Percentiles rank a stretch among this genome's conserved stretches.
These are phyloP conservation scores for Okamejei kenojei DNA, from an alignment of 2,797 vertebrate genomes.

Conservation along the genomic window DNA sequence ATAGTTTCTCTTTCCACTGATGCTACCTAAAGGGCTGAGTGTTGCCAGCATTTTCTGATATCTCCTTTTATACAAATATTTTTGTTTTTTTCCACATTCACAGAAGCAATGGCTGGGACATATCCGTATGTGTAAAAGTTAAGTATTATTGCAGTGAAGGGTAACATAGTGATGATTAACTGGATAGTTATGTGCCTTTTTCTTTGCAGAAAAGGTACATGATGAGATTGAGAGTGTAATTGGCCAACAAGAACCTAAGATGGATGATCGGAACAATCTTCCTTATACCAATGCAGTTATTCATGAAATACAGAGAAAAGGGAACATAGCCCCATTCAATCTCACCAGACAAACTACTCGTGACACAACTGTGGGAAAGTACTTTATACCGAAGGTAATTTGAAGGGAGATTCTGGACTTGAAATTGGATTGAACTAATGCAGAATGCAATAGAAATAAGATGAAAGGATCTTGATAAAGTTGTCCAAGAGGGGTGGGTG, in stretches of 20 bases:
- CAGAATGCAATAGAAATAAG: background rate
- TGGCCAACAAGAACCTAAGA: constrained; percentile 55
- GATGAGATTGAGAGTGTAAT: constrained; percentile 70
- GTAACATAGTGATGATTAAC: background rate
- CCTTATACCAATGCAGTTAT: constrained; percentile 74
- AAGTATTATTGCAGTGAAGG: background rate
- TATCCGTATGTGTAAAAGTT: background rate
- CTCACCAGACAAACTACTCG: constrained; percentile 51
- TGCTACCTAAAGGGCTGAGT: too few species aligned
- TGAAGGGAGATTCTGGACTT: background rate
- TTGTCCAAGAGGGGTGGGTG: background rate
- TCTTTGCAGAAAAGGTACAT: constrained; percentile 64
- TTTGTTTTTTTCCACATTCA: background rate
- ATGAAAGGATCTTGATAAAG: background rate
- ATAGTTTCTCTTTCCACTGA: too few species aligned
- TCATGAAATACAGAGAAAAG: constrained; percentile 74
- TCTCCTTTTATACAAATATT: background rate
- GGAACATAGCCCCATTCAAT: constrained; percentile 65
- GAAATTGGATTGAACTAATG: background rate
- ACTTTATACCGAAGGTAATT: constrained; percentile 71
- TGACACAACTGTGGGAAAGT: constrained; percentile 58
- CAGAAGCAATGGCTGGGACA: background rate
- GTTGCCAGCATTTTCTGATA: too few species aligned
- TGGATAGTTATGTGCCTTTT: background rate
- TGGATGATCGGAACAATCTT: constrained; percentile 60